A percentile compares a stretch with the other conserved stretches of the same genome.
phyloP scores from a whole-genome alignment of 2,113 vertebrate genomes.

The Ochotona curzoniae region DNA sequence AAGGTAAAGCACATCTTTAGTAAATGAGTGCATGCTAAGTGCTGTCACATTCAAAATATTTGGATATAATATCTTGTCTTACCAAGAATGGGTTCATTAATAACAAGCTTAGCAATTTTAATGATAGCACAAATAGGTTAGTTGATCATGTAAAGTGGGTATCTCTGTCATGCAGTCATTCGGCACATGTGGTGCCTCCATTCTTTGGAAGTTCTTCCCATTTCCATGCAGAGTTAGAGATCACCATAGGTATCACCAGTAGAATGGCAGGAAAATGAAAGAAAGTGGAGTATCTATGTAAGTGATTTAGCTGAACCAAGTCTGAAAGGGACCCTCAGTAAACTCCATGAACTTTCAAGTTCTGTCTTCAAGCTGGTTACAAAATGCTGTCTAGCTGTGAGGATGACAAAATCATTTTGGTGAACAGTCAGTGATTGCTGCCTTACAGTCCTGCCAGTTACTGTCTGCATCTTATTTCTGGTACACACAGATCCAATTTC shows the following conservation, averaged over 20 bases:
- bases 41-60: neutral
- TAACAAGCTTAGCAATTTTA: neutral
- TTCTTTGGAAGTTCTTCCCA: neutral
- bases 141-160: neutral
- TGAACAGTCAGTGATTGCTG: neutral
- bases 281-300: neutral
- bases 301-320: neutral
- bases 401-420: neutral
- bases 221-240: neutral
- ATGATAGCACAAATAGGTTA: neutral
- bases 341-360: neutral
- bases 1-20: neutral
- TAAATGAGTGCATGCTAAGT: conserved; percentile 11
- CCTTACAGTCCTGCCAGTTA: neutral
- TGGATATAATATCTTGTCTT: neutral
- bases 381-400: neutral
- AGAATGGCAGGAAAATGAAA: neutral
- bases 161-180: neutral
- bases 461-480: neutral
- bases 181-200: neutral
- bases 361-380: neutral
- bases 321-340: neutral
- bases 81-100: neutral
- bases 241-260: neutral
- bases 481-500: neutral